Percentiles rank a stretch among this genome's conserved stretches.
phyloP scores from a whole-genome alignment of 1,140 invertebrate genomes.

The Gryon sp. region DNA sequence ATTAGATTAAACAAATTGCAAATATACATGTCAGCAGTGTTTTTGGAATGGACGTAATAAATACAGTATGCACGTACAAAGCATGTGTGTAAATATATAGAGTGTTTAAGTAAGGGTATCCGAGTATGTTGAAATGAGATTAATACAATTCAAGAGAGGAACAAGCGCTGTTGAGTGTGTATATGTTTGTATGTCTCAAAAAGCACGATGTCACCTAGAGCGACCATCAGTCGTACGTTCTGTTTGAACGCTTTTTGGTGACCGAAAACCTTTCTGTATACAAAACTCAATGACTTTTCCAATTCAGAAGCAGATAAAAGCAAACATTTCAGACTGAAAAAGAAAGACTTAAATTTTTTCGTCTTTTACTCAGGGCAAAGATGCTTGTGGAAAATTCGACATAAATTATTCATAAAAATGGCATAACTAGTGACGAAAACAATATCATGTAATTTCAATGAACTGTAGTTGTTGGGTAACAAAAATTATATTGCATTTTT shows the following conservation, averaged over 20 bases:
- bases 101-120: slow-evolving; percentile 25
- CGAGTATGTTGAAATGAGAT: slow-evolving; percentile 20
- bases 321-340: slow-evolving; percentile 10
- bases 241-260: slow-evolving; percentile 22
- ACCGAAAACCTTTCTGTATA: slow-evolving; percentile 16
- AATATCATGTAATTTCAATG: slow-evolving; percentile 9
- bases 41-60: slow-evolving; percentile 19
- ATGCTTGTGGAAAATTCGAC: neutral
- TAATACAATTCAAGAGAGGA: slow-evolving; percentile 43
- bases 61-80: slow-evolving; percentile 1
- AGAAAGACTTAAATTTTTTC: slow-evolving; percentile 6
- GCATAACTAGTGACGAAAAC: neutral
- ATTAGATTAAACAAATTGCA: slow-evolving; percentile 9
- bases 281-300: slow-evolving; percentile 25
- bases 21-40: slow-evolving; percentile 1
- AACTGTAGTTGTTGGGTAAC: slow-evolving; percentile 9
- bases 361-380: too few species aligned
- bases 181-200: too few species aligned
- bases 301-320: slow-evolving; percentile 26
- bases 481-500: slow-evolving; percentile 38
- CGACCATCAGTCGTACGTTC: slow-evolving; percentile 2
- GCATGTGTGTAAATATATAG: slow-evolving; percentile 11
- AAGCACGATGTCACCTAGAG: slow-evolving; percentile 24
- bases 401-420: slow-evolving; percentile 22
- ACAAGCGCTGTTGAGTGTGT: slow-evolving; percentile 32